Conservation (phyloP, 2,113 vertebrate species). For the Girardinichthys multiradiatus region DNA sequence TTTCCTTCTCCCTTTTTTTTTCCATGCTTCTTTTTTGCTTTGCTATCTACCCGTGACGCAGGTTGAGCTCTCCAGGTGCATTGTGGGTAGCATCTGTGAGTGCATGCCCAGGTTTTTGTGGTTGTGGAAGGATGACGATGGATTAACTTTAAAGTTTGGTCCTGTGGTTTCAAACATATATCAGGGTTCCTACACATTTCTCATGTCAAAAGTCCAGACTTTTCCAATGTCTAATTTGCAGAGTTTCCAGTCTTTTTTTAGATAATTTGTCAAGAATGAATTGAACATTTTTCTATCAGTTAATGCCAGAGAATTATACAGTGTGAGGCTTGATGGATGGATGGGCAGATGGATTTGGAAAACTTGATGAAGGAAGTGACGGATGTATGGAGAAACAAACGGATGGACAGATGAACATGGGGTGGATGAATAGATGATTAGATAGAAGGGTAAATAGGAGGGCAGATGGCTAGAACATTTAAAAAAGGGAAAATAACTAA, state of each 20-base stretch:
- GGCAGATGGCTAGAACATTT: too few species aligned
- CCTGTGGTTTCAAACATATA: slow-evolving; percentile 27
- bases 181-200: not conserved
- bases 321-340: too few species aligned
- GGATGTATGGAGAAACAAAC: too few species aligned
- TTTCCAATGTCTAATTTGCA: not conserved
- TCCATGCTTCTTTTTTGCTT: slow-evolving; percentile 5
- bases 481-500: too few species aligned
- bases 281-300: too few species aligned
- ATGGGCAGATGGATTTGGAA: too few species aligned
- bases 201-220: not conserved
- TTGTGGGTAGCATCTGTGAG: slow-evolving; percentile 65
- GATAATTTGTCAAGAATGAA: not conserved
- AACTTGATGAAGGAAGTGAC: too few species aligned
- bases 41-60: slow-evolving; percentile 69
- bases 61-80: slow-evolving; percentile 72
- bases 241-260: not conserved
- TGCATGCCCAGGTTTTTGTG: slow-evolving; percentile 41
- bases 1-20: not conserved
- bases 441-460: too few species aligned
- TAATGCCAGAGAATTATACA: too few species aligned
- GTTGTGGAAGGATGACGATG: slow-evolving; percentile 37
- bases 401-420: too few species aligned
- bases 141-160: slow-evolving; percentile 19
- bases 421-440: too few species aligned